Base-by-base conservation (phyloP, 2,888 invertebrate genomes). In the Morpho achilles region DNA sequence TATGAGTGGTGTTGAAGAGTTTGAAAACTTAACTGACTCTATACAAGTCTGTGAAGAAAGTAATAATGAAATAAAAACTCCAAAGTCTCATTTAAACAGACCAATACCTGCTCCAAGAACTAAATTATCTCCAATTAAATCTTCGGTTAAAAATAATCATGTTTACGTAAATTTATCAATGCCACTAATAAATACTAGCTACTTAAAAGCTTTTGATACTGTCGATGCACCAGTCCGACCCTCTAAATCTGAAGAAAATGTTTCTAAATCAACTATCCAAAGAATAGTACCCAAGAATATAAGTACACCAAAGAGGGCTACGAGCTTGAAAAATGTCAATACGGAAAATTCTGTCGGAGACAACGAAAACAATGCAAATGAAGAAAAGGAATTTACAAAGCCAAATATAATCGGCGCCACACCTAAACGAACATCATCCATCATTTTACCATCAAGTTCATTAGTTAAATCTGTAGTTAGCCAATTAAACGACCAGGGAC, bases 11-110 rank as follows among this genome's bases (percentile, higher is more conserved):
- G 76, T 86, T 2, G 87, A 87, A 61, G 74, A 88, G 60, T 94
- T 93, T 76, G 93, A 94, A 76, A 93, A 94, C 73, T 79, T 94
- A 57, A 93, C 93, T 48, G 94, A 94, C 74, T 93, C 93, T 10
- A 93, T 94, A 64, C 94, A 94, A 81, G 91, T 94, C 40, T 92
- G 92, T 62, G 94, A 94, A 76, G 91, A 92, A 63, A 86, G 77
- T 52, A 71, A 76, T 32, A 74, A 82, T 55, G 65, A 70, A 10
- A 68, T 82, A 3, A 80, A 78, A 65, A 62, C 68, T 51, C 86
- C 87, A 0, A 91, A 85, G 10, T 84, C 82, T 61, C 92, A 92
- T 39, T 77, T 92, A 53, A 92, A 92, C 63, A 88, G 88, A 64
- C 92, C 92, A 9, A 78, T 92, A 51, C 93, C 93, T 23, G 93